Evolutionary conservation across 2,113 vertebrate species (phyloP).

Genomic region (Numenius arquata): DNA sequence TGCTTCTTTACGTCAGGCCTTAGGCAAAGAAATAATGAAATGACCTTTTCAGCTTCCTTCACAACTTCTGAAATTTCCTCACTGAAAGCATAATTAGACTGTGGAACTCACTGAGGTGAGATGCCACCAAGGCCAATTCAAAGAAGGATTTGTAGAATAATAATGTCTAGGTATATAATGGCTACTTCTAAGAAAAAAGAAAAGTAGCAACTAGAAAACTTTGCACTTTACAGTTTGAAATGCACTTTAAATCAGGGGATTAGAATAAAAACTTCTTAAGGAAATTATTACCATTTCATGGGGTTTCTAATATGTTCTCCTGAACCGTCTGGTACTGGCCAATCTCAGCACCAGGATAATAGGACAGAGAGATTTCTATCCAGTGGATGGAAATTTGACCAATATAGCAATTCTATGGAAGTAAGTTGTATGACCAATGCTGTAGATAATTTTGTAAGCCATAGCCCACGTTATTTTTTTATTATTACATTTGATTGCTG

Average conservation of each 20-base stretch:
- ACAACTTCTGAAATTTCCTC: background rate
- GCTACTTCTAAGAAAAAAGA: background rate
- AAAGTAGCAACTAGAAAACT: background rate
- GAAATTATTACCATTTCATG: background rate
- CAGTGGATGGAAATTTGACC: background rate
- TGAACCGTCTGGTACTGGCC: background rate
- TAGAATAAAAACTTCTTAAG: background rate
- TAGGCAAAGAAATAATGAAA: slow-evolving; percentile 6
- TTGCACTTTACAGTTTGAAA: background rate
- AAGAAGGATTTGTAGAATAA: background rate
- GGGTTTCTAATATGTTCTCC: background rate
- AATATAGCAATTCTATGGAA: background rate
- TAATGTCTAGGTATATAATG: background rate
- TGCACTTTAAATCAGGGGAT: background rate
- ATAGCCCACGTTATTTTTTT: background rate
- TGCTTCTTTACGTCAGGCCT: background rate
- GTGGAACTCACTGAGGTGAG: background rate
- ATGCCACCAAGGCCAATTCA: background rate
- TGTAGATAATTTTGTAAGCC: background rate
- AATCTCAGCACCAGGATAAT: background rate
- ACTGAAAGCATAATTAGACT: background rate
- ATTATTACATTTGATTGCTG: background rate
- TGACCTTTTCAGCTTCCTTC: background rate
- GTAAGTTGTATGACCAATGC: background rate
- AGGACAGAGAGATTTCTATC: background rate